Base-by-base conservation (phyloP, 2,797 vertebrate genomes). In the Semaprochilodus insignis region DNA sequence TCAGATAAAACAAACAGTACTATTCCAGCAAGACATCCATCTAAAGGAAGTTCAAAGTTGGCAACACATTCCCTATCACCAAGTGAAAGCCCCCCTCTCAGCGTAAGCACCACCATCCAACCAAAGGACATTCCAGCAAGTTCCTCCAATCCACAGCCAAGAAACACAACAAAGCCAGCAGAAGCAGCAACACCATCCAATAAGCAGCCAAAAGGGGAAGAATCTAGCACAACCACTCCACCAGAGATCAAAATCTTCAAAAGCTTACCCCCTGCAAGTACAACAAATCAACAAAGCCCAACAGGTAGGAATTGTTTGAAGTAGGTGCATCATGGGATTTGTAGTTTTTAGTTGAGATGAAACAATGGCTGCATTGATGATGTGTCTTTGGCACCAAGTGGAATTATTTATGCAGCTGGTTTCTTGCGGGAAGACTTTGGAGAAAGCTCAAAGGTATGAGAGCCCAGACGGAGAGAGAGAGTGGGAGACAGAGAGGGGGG, bases 351-450 rank as follows among this genome's bases (percentile, higher is more conserved):
- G n/a, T 65, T 60, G 77, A 52, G 27, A 77, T 73, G 78, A 82
- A 86, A 84, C 84, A 83, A 80, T 62, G 78, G 54, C 73, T 83
- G 19, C 74, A 83, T 76, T 83, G 75, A 74, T 72, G 31, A 34
- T 70, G 83, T 79, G 48, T 62, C 85, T 86, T 54, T 70, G 80
- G 75, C 70, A 81, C 73, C 80, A 82, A 80, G 79, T 84, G 81
- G 79, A 89, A 87, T 87, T 91, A 88, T 93, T 93, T 92, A 70
- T 89, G 82, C 92, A 93, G 93, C 91, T 93, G 91, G 85, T 44
- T 70, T 83, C 74, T 90, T 88, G 90, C 85, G 88, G 88, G 88
- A 89, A 88, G 70, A 85, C 86, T 85, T 82, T 88, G 79, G 51
- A 90, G 81, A 85, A 34, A 77, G 72, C 86, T 92, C 89, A 91